Evolutionary conservation across 2,113 vertebrate species (phyloP).

Genomic region (Tylochromis polylepis): DNA sequence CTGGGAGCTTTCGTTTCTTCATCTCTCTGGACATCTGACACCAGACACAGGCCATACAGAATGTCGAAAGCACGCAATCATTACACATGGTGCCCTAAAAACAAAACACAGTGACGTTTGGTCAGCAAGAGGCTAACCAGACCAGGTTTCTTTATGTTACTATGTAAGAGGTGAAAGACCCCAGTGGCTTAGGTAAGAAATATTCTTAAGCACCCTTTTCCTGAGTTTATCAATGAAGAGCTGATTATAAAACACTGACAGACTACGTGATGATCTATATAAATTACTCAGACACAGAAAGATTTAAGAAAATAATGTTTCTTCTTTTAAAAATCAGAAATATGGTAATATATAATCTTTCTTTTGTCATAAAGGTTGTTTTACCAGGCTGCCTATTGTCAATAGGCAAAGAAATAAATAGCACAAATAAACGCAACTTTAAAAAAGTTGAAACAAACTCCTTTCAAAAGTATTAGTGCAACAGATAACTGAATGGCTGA

Average conservation of each 20-base stretch:
- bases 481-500: rapidly evolving
- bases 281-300: neutral
- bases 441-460: neutral
- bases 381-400: neutral
- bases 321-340: rapidly evolving
- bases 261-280: neutral
- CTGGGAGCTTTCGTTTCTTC: neutral
- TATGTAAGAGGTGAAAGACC: neutral
- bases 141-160: rapidly evolving
- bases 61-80: conserved; percentile 40
- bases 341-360: neutral
- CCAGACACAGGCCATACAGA: conserved; percentile 35
- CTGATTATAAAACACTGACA: rapidly evolving
- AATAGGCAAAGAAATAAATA: neutral
- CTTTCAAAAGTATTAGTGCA: neutral
- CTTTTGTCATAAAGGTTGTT: neutral
- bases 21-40: conserved; percentile 69
- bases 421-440: neutral
- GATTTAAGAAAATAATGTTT: neutral
- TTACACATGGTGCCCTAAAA: conserved; percentile 45
- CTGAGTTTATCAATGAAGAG: neutral
- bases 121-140: neutral
- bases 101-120: rapidly evolving
- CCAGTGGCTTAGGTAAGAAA: neutral
- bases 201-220: rapidly evolving